Conservation (phyloP, 2,888 invertebrate genomes). For the Drosophila tanythrix region DNA sequence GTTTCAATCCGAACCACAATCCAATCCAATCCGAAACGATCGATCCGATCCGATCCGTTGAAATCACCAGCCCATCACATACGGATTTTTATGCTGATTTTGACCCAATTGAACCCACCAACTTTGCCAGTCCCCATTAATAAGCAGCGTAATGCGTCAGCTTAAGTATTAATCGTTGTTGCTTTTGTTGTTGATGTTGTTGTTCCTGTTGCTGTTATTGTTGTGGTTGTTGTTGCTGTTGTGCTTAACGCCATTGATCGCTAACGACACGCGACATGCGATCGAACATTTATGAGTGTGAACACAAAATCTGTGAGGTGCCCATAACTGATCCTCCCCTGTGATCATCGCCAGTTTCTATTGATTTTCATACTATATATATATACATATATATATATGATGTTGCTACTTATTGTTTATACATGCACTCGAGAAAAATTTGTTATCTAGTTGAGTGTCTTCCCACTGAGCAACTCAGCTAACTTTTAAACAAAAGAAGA, state of each 20-base stretch:
- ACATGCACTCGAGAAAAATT: no score
- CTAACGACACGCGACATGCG: constrained; percentile 43
- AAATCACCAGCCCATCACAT: constrained; percentile 69
- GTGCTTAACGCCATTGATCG: constrained; percentile 19
- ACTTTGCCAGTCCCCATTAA: constrained; percentile 54
- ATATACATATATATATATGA: no score
- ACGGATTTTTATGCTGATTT: constrained; percentile 77
- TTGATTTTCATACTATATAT: not conserved
- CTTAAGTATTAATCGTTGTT: constrained; percentile 38
- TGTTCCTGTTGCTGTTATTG: constrained; percentile 2
- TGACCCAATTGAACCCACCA: constrained; percentile 75
- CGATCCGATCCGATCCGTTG: constrained; percentile 51
- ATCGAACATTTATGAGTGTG: constrained; percentile 19
- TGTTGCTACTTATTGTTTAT: not conserved
- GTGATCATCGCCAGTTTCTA: not conserved
- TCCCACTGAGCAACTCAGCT: not conserved
- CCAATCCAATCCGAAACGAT: constrained; percentile 33
- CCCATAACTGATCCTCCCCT: not conserved
- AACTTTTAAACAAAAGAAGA: not conserved
- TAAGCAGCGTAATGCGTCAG: constrained; percentile 62
- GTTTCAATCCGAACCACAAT: constrained; percentile 14
- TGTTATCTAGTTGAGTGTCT: not conserved
- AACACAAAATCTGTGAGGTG: constrained; percentile 13
- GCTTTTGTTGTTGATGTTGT: constrained; percentile 11
- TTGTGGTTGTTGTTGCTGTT: constrained; percentile 30